Evolutionary conservation across 1,140 invertebrate genomes (phyloP), one percentile per base, ranked within the genome.

Genomic region (Zophobas atratus): DNA sequence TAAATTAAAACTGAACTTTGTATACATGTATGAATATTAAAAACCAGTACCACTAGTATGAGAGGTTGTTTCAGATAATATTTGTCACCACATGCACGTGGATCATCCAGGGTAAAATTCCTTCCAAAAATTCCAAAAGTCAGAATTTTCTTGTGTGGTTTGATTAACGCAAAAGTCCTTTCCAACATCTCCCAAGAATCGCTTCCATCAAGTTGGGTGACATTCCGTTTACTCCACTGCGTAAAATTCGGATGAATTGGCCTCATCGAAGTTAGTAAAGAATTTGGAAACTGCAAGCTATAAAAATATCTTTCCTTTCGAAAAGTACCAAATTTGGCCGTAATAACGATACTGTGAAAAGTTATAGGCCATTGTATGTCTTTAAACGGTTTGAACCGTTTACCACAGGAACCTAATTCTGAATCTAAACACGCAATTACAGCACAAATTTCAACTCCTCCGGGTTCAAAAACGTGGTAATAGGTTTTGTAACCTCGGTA

Each of bases 391-490:
- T 63, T 5, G 70, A 82, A 83, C 38, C 82, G 79, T 53, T 84
- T 43, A 39, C 83, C 85, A 83, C 89, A 90, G 38, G 84, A 85
- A 0, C 80, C 76, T 32, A 88, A 79, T 53, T 84, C 85, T 5
- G 86, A 74, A 33, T 88, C 86, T 1, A 80, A 81, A 77, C 90
- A 90, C 2, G 88, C 86, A 20, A 90, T 84, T 0, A 91, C 53
- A 1, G 86, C 85, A 74, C 90, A 91, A 41, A 85, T 82, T 80
- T 90, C 88, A 0, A 88, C 72, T 0, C 88, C 88, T 20, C 87
- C 88, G 35, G 87, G 84, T 1, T 82, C 83, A 1, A 82, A 41
- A 2, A 83, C 81, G 32, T 78, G 73, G 67, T 86, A 87, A 39
- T 67, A 67, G 1, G 84, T 82, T 8, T 88, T 86, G 0, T 87